Evolutionary conservation across 2,888 invertebrate species (phyloP).

Genomic region (Pasiphila rectangulata): DNA sequence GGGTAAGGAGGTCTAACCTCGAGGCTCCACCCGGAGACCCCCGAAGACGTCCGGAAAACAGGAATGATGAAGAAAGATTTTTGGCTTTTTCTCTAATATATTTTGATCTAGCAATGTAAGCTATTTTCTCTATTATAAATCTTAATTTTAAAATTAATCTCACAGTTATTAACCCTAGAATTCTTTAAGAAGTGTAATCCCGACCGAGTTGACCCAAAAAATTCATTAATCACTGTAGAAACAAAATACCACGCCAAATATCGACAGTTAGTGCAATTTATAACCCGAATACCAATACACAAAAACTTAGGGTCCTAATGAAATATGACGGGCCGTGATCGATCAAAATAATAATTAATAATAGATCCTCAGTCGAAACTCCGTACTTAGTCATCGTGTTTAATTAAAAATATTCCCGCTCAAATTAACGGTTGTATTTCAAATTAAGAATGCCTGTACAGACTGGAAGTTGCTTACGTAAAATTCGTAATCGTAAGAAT

Average conservation of each 20-base stretch:
- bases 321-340: constrained; percentile 75
- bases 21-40: too few relatives aligned
- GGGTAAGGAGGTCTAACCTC: too few relatives aligned
- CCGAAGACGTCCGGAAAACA: too few relatives aligned
- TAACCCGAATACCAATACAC: constrained; percentile 55
- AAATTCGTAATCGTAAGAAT: too few relatives aligned
- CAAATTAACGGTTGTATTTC: constrained; percentile 72
- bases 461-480: not conserved
- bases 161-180: too few relatives aligned
- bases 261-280: constrained; percentile 40
- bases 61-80: too few relatives aligned
- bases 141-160: too few relatives aligned
- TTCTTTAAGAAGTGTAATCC: not conserved
- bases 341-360: constrained; percentile 80
- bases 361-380: constrained; percentile 72
- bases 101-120: too few relatives aligned
- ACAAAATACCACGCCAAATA: constrained; percentile 23
- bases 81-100: too few relatives aligned
- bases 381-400: constrained; percentile 77
- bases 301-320: constrained; percentile 66
- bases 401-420: constrained; percentile 74
- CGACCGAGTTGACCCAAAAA: not conserved
- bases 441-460: constrained; percentile 42
- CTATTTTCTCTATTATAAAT: too few relatives aligned
- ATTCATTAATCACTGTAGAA: constrained; percentile 5